Percentiles rank a stretch among this genome's conserved stretches.
Evolutionary conservation across 2,113 vertebrate genomes (phyloP).

Genomic region (Pongo pygmaeus): DNA sequence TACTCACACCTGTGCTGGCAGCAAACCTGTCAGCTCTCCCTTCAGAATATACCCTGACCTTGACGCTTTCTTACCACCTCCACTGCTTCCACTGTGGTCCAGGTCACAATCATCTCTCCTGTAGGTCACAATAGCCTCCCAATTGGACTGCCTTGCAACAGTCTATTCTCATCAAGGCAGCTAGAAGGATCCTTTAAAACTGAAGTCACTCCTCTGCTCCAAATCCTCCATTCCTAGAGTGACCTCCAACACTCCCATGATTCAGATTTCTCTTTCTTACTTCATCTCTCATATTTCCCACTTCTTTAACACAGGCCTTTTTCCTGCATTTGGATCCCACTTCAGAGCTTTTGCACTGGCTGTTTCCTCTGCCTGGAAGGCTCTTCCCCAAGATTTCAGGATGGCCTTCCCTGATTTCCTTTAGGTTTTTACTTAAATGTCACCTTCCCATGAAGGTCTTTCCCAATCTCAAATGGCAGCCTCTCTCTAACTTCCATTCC

Average conservation of each 20-base stretch:
- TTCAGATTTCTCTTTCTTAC: background rate
- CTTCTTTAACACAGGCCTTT: background rate
- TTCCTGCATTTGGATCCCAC: background rate
- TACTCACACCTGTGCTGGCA: background rate
- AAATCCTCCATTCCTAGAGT: background rate
- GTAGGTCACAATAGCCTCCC: background rate
- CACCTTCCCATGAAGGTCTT: background rate
- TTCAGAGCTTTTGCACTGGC: background rate
- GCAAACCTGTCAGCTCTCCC: background rate
- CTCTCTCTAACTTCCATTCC: background rate
- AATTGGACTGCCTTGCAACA: background rate
- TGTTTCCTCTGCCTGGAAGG: background rate
- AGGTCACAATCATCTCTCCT: background rate
- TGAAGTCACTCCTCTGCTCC: background rate
- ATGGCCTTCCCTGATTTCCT: background rate
- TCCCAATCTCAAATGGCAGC: background rate
- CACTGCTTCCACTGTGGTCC: accelerated
- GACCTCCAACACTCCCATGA: background rate
- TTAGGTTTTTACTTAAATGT: background rate
- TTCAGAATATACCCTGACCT: background rate
- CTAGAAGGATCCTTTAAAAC: background rate
- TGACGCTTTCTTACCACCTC: background rate
- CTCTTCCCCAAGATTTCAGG: background rate
- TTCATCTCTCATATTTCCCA: background rate
- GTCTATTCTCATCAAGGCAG: background rate